Base-by-base conservation (phyloP, 35 echinoderm and acorn worm genomes). In the Acanthaster planci region DNA sequence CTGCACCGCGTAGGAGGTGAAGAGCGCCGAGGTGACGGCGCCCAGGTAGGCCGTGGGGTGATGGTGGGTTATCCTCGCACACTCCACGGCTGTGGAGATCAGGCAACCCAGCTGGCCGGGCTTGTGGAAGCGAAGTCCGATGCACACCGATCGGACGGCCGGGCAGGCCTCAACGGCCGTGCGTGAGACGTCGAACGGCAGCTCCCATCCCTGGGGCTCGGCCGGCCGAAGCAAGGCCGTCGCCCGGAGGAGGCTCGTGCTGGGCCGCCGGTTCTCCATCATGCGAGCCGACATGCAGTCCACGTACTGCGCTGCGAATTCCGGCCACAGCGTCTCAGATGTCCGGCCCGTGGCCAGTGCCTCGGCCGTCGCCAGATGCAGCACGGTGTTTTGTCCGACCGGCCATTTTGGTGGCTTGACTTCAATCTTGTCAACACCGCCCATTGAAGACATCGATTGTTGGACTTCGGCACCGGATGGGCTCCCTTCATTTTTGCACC, bases 1-100 rank as follows among this genome's bases (percentile, higher is more conserved):
- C 38, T 93, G 95, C 10, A 93, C 76, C 7, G 95, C 90, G 85
- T 93, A 97, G 2, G 95, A 86, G 17, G 95, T 92, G 52, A 97
- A 97, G 19, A 97, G 78, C 29, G 95, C 95, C 17, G 95, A 55
- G 2, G 95, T 93, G 0, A 97, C 67, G 38, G 87, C 90, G 21
- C 95, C 95, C 6, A 97, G 85, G 53, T 93, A 97, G 1, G 87
- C 87, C 35, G 86, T 82, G 21, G 95, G 95, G 55, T 97, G 84
- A 44, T 97, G 90, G 53, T 97, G 95, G 19, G 87, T 86, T 54
- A 97, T 90, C 27, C 95, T 67, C 29, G 83, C 84, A 79, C 87
- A 93, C 82, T 97, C 95, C 40, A 97, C 82, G 8, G 91, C 55
- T 17, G 91, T 51, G 16, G 87, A 84, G 38, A 97, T 79, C 23